These are phyloP conservation scores for Cyrtonyx montezumae DNA, from an alignment of 2,113 vertebrate species.

Conservation along the genomic window DNA sequence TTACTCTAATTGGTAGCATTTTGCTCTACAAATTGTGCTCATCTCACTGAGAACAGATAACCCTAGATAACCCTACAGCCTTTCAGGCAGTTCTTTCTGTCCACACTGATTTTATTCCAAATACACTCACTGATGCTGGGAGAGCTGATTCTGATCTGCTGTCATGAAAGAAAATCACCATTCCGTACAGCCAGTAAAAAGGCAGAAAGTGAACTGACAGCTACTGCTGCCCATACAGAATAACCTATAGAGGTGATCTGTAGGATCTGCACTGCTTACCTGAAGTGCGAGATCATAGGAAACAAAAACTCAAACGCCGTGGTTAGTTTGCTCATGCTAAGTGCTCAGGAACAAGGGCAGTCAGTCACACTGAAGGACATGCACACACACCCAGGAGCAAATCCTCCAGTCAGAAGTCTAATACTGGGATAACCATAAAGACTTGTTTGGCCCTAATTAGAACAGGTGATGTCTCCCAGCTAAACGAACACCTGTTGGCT, in stretches of 20 bases:
- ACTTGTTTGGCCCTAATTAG: background rate
- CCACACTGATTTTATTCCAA: background rate
- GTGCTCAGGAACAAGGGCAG: background rate
- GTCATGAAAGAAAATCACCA: background rate
- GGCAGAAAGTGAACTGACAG: background rate
- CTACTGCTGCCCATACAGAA: background rate
- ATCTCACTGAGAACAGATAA: conserved; percentile 2
- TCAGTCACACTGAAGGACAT: background rate
- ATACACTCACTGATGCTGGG: background rate
- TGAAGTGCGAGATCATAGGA: background rate
- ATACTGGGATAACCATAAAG: background rate
- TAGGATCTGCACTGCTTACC: background rate
- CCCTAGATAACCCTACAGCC: background rate
- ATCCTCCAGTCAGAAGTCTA: background rate
- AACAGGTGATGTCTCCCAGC: accelerated
- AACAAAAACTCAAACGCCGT: background rate
- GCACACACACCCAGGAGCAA: background rate
- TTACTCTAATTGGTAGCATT: background rate
- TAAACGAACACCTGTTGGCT: accelerated
- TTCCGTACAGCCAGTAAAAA: background rate
- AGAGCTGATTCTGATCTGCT: background rate
- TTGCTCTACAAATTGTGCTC: conserved; percentile 31
- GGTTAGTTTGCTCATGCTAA: background rate
- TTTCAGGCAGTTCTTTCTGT: background rate
- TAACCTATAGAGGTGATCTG: background rate